phyloP scores from a whole-genome alignment of 2,888 invertebrate species.

The Andrena dorsata region DNA sequence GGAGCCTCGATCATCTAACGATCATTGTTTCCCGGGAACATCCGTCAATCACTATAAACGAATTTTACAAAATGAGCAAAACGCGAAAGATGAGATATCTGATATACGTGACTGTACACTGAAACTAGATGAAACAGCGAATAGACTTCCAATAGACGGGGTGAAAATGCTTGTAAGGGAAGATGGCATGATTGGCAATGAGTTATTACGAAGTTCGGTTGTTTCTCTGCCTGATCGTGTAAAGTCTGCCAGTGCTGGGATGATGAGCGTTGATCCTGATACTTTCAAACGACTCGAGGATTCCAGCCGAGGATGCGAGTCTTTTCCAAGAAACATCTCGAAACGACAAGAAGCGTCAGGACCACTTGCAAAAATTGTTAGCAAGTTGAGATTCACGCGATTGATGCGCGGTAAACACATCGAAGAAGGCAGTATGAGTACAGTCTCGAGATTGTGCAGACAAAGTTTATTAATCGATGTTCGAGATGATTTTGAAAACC shows the following conservation, averaged over 20 bases:
- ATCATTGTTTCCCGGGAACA: background rate
- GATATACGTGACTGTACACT: background rate
- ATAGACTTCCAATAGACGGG: background rate
- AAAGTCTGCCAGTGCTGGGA: slow-evolving; percentile 92
- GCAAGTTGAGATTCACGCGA: slow-evolving; percentile 87
- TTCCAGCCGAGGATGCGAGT: slow-evolving; percentile 84
- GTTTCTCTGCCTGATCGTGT: slow-evolving; percentile 84
- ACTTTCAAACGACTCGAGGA: slow-evolving; percentile 87
- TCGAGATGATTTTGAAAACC: slow-evolving; percentile 49
- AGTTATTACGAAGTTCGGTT: slow-evolving; percentile 20
- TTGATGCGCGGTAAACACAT: slow-evolving; percentile 84
- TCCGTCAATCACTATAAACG: background rate
- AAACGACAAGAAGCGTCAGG: slow-evolving; percentile 67
- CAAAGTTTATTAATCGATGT: slow-evolving; percentile 91
- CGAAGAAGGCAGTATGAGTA: slow-evolving; percentile 84
- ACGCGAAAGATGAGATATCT: background rate
- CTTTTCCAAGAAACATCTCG: slow-evolving; percentile 85
- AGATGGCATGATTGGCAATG: background rate
- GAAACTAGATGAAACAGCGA: background rate
- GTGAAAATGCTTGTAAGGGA: background rate
- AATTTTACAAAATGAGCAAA: background rate
- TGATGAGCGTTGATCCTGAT: slow-evolving; percentile 89
- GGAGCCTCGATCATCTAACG: slow-evolving; percentile 7
- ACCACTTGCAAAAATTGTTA: slow-evolving; percentile 85
- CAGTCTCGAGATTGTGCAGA: slow-evolving; percentile 90